These are phyloP conservation scores for Sipha maydis DNA, from an alignment of 2,888 invertebrate genomes.

Conservation along the genomic window DNA sequence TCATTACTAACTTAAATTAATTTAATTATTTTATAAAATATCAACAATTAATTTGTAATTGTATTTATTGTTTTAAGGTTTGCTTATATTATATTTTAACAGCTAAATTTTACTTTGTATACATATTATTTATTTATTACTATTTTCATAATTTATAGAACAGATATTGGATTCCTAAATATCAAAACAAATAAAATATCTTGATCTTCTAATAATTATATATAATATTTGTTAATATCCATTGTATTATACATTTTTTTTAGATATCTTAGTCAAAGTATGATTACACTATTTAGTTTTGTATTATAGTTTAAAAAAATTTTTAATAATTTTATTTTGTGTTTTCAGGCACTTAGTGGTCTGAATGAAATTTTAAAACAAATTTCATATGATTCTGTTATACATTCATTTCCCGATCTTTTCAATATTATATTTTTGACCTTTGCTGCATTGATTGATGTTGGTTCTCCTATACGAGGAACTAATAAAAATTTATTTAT, in stretches of 20 bases:
- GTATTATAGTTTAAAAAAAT: not conserved
- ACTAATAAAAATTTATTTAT: slow-evolving; percentile 73
- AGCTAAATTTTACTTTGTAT: too few relatives aligned
- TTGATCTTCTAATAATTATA: too few relatives aligned
- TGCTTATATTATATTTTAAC: too few relatives aligned
- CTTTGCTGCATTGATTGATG: slow-evolving; percentile 48
- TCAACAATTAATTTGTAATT: not conserved
- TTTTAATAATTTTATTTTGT: not conserved
- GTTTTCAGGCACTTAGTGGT: slow-evolving; percentile 50
- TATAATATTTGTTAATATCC: too few relatives aligned
- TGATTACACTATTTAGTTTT: too few relatives aligned
- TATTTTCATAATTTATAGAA: too few relatives aligned
- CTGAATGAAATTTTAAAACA: slow-evolving; percentile 54
- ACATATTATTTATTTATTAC: too few relatives aligned
- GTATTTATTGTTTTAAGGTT: not conserved
- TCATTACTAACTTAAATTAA: not conserved
- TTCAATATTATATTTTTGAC: slow-evolving; percentile 56
- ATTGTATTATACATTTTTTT: too few relatives aligned
- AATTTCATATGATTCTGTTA: slow-evolving; percentile 13
- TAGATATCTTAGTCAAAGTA: too few relatives aligned
- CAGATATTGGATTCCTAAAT: too few relatives aligned
- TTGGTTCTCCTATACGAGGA: slow-evolving; percentile 48
- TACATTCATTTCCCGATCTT: slow-evolving; percentile 37
- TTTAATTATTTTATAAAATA: not conserved
- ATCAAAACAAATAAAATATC: too few relatives aligned